A percentile compares a stretch with the other conserved stretches of the same genome.
These are phyloP conservation scores for Sander lucioperca DNA, from an alignment of 2,113 vertebrate genomes.

Conservation along the genomic window DNA sequence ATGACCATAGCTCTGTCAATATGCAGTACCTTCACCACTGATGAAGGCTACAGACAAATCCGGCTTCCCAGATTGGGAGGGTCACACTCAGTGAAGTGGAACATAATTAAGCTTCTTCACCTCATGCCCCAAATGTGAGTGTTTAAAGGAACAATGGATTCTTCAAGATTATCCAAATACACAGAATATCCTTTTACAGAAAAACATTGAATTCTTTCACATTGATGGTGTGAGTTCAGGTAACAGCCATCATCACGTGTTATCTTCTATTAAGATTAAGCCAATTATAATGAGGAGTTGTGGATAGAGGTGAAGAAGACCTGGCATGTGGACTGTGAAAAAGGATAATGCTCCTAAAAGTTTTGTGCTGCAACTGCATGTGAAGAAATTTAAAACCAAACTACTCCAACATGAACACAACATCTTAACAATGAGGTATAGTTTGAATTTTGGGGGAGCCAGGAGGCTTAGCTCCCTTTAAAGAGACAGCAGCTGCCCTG, in stretches of 20 bases:
- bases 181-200: neutral
- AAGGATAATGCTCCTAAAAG: neutral
- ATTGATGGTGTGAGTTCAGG: neutral
- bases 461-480: neutral
- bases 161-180: conserved; percentile 1
- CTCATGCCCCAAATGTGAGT: neutral
- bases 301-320: neutral
- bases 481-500: neutral
- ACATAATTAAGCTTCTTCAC: conserved; percentile 35
- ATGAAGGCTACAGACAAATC: neutral
- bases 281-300: neutral
- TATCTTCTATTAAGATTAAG: neutral
- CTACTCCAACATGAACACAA: neutral
- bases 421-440: neutral
- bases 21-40: neutral
- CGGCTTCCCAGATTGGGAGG: neutral
- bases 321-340: neutral
- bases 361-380: neutral
- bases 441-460: neutral
- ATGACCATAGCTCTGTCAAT: neutral
- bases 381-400: neutral
- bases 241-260: neutral
- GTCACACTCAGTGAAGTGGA: conserved; percentile 6
- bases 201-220: neutral
- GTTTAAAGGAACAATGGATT: conserved; percentile 30